Conservation (phyloP, 2,113 vertebrate genomes). For the Shinisaurus crocodilurus region DNA sequence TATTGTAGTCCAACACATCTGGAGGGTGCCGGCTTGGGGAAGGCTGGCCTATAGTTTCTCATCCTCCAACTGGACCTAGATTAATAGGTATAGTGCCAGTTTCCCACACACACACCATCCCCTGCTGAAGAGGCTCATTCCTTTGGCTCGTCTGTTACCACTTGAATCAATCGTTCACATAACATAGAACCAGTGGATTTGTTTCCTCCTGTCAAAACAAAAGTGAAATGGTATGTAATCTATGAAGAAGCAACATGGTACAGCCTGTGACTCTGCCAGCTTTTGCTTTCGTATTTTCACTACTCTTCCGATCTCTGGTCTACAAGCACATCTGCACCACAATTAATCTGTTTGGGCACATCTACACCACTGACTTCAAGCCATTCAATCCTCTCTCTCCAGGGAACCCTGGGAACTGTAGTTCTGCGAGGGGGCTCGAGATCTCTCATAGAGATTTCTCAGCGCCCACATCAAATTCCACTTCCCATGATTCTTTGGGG, state of each 20-base stretch:
- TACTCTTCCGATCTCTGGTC: not conserved
- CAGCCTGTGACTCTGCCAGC: not conserved
- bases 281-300: not conserved
- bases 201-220: slow-evolving; percentile 2
- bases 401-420: not conserved
- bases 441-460: not conserved
- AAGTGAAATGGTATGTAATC: not conserved
- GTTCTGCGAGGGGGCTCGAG: not conserved
- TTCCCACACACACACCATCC: not conserved
- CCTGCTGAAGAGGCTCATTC: not conserved
- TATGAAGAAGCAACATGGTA: not conserved
- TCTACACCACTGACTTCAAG: not conserved
- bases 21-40: no score
- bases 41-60: no score
- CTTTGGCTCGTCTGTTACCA: not conserved
- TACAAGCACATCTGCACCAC: not conserved
- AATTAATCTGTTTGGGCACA: not conserved
- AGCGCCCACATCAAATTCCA: not conserved
- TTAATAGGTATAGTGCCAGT: not conserved
- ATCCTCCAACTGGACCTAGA: not conserved
- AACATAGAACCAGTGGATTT: not conserved
- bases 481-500: not conserved
- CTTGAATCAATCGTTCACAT: not conserved
- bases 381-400: not conserved
- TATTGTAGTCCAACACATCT: no score